Conservation (phyloP, 2,888 invertebrate genomes). For the Myopa tessellatipennis region DNA sequence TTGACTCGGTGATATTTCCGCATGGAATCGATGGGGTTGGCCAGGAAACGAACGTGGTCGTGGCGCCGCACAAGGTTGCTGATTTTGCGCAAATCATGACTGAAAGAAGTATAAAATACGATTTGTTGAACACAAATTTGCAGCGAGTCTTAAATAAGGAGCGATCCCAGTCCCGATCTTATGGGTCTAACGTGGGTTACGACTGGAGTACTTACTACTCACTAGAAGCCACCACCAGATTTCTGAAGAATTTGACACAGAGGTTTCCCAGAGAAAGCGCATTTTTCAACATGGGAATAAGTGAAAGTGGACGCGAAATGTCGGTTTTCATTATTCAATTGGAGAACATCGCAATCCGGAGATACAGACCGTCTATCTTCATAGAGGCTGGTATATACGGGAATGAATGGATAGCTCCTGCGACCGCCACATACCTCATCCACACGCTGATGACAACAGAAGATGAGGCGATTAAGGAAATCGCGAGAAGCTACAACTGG, state of each 20-base stretch:
- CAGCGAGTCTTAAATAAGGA: slow-evolving; percentile 54
- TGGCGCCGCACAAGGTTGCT: slow-evolving; percentile 53
- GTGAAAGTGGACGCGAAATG: slow-evolving; percentile 73
- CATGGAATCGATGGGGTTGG: slow-evolving; percentile 63
- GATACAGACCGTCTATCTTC: slow-evolving; percentile 70
- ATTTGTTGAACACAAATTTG: slow-evolving; percentile 67
- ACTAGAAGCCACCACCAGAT: slow-evolving; percentile 71
- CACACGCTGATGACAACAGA: slow-evolving; percentile 73
- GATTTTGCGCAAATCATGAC: slow-evolving; percentile 49
- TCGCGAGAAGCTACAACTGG: slow-evolving; percentile 75
- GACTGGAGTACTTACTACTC: slow-evolving; percentile 59
- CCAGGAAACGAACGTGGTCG: slow-evolving; percentile 66
- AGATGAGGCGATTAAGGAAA: slow-evolving; percentile 68
- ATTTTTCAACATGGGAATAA: slow-evolving; percentile 69
- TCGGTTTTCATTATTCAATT: slow-evolving; percentile 62
- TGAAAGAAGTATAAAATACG: slow-evolving; percentile 65
- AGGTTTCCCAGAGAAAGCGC: slow-evolving; percentile 68
- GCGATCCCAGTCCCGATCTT: slow-evolving; percentile 50
- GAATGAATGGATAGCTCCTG: slow-evolving; percentile 81
- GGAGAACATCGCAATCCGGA: slow-evolving; percentile 68
- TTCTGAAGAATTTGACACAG: neutral
- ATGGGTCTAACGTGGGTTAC: slow-evolving; percentile 51
- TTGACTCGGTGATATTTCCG: slow-evolving; percentile 68
- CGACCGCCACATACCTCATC: slow-evolving; percentile 73
- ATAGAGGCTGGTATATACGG: slow-evolving; percentile 77